Conservation (phyloP, 2,888 invertebrate genomes). For the Linyphia triangularis region DNA sequence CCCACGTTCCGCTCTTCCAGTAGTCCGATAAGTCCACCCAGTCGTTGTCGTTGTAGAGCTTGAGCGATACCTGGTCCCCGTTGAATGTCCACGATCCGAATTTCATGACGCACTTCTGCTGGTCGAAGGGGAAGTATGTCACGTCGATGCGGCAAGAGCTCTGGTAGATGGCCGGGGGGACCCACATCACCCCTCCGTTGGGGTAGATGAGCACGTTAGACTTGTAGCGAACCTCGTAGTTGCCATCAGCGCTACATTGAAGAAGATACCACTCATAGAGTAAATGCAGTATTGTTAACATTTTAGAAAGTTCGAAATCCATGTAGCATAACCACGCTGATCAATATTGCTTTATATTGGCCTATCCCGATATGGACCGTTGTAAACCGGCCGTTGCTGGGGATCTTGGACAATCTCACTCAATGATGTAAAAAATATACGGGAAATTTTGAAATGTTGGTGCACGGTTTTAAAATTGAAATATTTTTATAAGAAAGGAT, state of each 20-base stretch:
- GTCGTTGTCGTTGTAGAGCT: constrained; percentile 95
- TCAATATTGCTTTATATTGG: too few species aligned
- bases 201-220: constrained; percentile 98
- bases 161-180: constrained; percentile 99
- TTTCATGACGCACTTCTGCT: constrained; percentile 99
- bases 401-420: too few species aligned
- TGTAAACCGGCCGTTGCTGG: too few species aligned
- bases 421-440: too few species aligned
- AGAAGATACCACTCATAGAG: background rate
- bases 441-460: too few species aligned
- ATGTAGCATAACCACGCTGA: too few species aligned
- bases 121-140: constrained; percentile 99
- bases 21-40: constrained; percentile 98
- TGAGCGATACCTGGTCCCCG: constrained; percentile 96
- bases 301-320: background rate
- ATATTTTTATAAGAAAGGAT: too few species aligned
- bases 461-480: too few species aligned
- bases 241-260: constrained; percentile 94
- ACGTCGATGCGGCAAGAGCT: constrained; percentile 99
- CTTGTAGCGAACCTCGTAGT: constrained; percentile 99
- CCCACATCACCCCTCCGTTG: constrained; percentile 97
- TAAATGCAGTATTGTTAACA: background rate
- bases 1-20: constrained; percentile 99
- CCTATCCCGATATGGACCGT: too few species aligned
- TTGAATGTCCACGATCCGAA: constrained; percentile 99